Conservation (phyloP, 2,888 invertebrate genomes). For the Lottia gigantea region DNA sequence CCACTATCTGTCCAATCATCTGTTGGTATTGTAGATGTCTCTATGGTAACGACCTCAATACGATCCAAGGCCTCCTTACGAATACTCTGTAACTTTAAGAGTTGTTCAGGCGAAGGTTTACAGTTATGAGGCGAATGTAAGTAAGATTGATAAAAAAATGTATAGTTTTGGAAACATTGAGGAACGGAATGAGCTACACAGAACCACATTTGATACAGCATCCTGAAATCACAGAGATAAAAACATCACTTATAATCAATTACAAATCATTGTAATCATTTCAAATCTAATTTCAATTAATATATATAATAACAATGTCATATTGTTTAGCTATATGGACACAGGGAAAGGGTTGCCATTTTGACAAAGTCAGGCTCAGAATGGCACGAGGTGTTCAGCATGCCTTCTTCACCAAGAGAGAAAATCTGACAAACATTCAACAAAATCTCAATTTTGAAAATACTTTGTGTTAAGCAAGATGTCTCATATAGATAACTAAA, state of each 20-base stretch:
- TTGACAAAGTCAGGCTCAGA: no score
- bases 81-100: constrained; percentile 11
- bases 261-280: no score
- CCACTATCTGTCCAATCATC: not conserved
- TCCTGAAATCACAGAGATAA: not conserved
- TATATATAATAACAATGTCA: no score
- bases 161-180: constrained; percentile 16
- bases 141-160: constrained; percentile 16
- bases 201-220: constrained; percentile 18
- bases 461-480: no score
- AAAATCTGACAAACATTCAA: no score
- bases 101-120: constrained; percentile 12
- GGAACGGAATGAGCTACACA: constrained; percentile 19
- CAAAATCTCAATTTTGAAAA: no score
- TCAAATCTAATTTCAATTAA: no score
- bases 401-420: no score
- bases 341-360: no score
- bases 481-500: no score
- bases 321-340: no score
- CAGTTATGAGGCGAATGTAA: constrained; percentile 23
- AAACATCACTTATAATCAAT: not conserved
- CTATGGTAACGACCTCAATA: not conserved
- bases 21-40: not conserved
- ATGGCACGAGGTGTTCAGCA: no score
- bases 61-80: not conserved